phyloP scores from a whole-genome alignment of 2,888 invertebrate genomes.

The Agrypnus murinus region DNA sequence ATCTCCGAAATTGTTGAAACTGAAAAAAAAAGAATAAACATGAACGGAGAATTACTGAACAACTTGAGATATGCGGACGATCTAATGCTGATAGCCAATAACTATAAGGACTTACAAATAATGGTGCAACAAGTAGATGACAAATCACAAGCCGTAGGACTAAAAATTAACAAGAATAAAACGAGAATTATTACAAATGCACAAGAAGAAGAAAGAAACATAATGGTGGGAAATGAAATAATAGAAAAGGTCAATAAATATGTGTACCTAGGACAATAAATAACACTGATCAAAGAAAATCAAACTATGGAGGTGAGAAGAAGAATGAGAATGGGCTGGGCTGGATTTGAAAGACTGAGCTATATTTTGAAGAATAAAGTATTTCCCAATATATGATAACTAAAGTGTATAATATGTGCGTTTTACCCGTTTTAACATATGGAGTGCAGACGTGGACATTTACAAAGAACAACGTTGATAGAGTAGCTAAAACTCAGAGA shows the following conservation, averaged over 20 bases:
- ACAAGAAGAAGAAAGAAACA: too few species aligned
- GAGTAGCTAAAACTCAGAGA: constrained; percentile 9
- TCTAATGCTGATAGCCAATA: constrained; percentile 5
- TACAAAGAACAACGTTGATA: constrained; percentile 11
- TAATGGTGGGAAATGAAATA: constrained; percentile 24
- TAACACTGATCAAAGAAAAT: constrained; percentile 27
- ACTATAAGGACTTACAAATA: constrained; percentile 21
- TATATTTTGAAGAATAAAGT: constrained; percentile 17
- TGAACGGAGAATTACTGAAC: constrained; percentile 26
- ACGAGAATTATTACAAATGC: constrained; percentile 24
- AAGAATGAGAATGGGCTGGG: too few species aligned
- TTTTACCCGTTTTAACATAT: constrained; percentile 8
- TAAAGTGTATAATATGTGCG: constrained; percentile 13
- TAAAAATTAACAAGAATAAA: constrained; percentile 29
- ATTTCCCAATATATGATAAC: constrained; percentile 23
- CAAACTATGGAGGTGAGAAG: constrained; percentile 26
- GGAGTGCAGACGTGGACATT: constrained; percentile 10
- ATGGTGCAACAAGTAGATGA: constrained; percentile 16
- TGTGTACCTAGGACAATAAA: too few species aligned
- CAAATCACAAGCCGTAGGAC: constrained; percentile 24
- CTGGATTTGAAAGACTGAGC: constrained; percentile 22
- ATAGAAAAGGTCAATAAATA: constrained; percentile 28
- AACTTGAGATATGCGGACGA: constrained; percentile 25
- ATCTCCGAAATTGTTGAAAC: constrained; percentile 22
- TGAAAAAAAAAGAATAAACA: constrained; percentile 19